Evolutionary conservation across 2,113 vertebrate species (phyloP).

Genomic region (Burhinus bistriatus): DNA sequence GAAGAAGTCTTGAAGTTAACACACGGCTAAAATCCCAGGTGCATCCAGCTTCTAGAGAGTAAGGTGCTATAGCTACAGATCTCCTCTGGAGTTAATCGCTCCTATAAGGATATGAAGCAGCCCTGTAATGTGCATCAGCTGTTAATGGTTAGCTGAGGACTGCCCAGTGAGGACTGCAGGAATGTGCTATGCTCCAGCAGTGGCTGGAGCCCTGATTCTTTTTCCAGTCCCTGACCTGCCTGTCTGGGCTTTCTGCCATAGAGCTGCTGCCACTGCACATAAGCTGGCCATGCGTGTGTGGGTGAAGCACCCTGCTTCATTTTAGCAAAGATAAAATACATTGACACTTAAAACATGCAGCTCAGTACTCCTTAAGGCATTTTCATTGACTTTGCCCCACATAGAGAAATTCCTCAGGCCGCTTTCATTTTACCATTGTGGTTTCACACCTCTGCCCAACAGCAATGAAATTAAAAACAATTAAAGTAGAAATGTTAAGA

Average conservation of each 20-base stretch:
- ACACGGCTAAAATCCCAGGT: neutral
- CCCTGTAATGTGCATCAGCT: neutral
- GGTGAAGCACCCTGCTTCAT: neutral
- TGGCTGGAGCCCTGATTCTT: neutral
- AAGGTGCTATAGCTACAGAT: neutral
- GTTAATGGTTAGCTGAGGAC: neutral
- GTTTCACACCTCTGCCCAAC: neutral
- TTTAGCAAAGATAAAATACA: neutral
- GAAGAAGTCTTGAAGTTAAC: neutral
- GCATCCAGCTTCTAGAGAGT: neutral
- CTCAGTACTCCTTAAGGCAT: neutral
- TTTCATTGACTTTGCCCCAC: neutral
- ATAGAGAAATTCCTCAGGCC: neutral
- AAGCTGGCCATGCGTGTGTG: neutral
- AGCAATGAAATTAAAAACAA: slow-evolving; percentile 14
- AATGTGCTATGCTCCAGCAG: neutral
- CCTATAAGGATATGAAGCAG: neutral
- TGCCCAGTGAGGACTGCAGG: neutral
- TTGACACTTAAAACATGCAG: neutral
- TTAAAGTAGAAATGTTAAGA: neutral
- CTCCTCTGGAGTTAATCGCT: neutral
- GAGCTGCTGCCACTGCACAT: neutral
- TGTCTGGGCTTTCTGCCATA: neutral
- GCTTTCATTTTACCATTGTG: neutral
- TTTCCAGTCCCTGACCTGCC: neutral